phyloP scores from a whole-genome alignment of 2,113 vertebrate species.

The Dipodomys merriami region DNA sequence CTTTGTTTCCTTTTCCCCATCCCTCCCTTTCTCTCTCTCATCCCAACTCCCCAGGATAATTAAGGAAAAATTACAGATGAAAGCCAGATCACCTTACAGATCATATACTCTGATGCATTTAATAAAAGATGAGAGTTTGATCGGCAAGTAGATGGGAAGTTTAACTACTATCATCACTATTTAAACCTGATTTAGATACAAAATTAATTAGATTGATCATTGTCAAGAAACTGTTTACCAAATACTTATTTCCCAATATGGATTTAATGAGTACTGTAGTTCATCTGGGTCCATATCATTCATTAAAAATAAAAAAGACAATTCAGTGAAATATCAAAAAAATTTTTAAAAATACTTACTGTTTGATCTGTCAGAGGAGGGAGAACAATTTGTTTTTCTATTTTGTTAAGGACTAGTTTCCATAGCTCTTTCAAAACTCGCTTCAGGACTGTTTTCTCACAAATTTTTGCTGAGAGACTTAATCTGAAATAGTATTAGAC shows the following conservation, averaged over 20 bases:
- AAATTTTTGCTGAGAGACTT: constrained; percentile 97
- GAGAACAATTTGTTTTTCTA: constrained; percentile 96
- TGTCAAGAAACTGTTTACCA: neutral
- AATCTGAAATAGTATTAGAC: constrained; percentile 88
- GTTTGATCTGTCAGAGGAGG: constrained; percentile 96
- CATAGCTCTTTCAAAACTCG: constrained; percentile 97
- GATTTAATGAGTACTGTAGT: constrained; percentile 33
- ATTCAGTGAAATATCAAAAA: neutral
- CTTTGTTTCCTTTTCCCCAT: too few species aligned
- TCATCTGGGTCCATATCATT: neutral
- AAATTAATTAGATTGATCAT: neutral
- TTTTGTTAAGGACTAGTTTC: constrained; percentile 97
- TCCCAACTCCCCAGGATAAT: neutral
- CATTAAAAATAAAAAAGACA: neutral
- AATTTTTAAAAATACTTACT: constrained; percentile 86
- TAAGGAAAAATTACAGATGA: neutral
- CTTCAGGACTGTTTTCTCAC: constrained; percentile 98
- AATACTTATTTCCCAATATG: neutral
- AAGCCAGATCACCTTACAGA: neutral
- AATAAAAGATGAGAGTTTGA: neutral
- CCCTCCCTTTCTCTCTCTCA: too few species aligned
- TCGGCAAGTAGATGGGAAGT: neutral
- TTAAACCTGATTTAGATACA: constrained; percentile 1
- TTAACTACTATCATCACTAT: neutral
- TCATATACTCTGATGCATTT: neutral